phyloP scores from a whole-genome alignment of 30 jellyfish, hydroid and myxozoan genomes.

The Calvadosia cruxmelitensis region DNA sequence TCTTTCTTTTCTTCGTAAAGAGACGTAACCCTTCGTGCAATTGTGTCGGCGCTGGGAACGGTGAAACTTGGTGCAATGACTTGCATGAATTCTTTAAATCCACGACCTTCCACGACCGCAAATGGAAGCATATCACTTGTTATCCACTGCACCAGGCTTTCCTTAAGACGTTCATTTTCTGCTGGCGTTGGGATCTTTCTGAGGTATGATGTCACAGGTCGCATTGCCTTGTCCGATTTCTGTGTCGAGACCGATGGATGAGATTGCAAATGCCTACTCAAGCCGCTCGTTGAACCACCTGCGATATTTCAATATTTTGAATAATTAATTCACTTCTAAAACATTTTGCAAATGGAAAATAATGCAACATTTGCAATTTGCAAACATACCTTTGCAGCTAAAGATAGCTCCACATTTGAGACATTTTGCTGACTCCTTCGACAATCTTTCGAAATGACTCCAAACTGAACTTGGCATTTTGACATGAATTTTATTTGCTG shows the following conservation, averaged over 20 bases:
- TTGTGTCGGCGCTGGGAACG: slow-evolving; percentile 39
- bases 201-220: background rate
- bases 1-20: slow-evolving; percentile 25
- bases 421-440: background rate
- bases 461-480: background rate
- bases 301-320: no score
- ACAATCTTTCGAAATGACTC: background rate
- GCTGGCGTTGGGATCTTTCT: background rate
- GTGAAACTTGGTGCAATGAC: slow-evolving; percentile 29
- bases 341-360: no score
- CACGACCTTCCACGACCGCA: slow-evolving; percentile 38
- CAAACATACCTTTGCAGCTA: background rate
- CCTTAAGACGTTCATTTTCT: background rate
- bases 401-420: background rate
- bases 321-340: no score
- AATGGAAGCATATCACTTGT: slow-evolving; percentile 35
- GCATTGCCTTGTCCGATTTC: background rate
- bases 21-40: slow-evolving; percentile 14
- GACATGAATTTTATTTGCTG: no score
- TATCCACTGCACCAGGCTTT: background rate
- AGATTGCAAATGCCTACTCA: background rate
- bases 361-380: no score
- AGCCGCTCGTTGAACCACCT: background rate
- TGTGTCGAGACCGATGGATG: background rate
- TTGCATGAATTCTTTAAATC: slow-evolving; percentile 14